phyloP scores from a whole-genome alignment of 2,888 invertebrate species.

The Trichopoda pennipes region DNA sequence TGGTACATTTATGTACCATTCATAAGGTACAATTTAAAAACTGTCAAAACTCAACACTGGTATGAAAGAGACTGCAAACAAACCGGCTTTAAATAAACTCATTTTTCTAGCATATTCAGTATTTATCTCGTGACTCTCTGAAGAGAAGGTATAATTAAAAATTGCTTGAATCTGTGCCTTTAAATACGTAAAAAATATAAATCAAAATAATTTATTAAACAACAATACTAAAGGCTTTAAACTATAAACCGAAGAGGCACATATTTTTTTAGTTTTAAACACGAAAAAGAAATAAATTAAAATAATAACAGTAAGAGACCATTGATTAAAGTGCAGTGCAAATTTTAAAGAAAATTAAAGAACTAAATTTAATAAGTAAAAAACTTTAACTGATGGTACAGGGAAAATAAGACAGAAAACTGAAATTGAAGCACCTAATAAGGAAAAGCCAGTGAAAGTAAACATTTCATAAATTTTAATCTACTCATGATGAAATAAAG shows the following conservation, averaged over 20 bases:
- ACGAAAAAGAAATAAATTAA: not conserved
- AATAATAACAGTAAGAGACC: slow-evolving; percentile 18
- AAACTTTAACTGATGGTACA: slow-evolving; percentile 42
- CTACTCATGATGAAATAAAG: slow-evolving; percentile 1
- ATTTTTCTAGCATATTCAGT: slow-evolving; percentile 72
- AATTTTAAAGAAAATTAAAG: slow-evolving; percentile 38
- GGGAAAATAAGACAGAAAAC: slow-evolving; percentile 46
- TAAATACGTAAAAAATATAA: slow-evolving; percentile 42
- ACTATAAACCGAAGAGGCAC: slow-evolving; percentile 24
- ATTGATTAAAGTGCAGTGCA: slow-evolving; percentile 50
- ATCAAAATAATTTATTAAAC: not conserved
- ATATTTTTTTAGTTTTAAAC: slow-evolving; percentile 9
- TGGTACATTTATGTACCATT: no score
- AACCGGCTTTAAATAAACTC: slow-evolving; percentile 79
- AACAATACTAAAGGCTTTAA: slow-evolving; percentile 33
- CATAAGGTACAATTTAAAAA: no score
- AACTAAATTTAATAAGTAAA: not conserved
- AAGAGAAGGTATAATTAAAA: slow-evolving; percentile 71
- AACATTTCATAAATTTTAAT: not conserved
- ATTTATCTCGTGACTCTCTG: slow-evolving; percentile 77
- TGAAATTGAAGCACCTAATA: slow-evolving; percentile 35
- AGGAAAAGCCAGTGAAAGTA: slow-evolving; percentile 64
- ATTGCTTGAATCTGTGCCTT: slow-evolving; percentile 38
- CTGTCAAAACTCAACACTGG: not conserved
- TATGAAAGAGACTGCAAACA: slow-evolving; percentile 57